phyloP scores from a whole-genome alignment of 2,888 invertebrate genomes.

The Cancer borealis region DNA sequence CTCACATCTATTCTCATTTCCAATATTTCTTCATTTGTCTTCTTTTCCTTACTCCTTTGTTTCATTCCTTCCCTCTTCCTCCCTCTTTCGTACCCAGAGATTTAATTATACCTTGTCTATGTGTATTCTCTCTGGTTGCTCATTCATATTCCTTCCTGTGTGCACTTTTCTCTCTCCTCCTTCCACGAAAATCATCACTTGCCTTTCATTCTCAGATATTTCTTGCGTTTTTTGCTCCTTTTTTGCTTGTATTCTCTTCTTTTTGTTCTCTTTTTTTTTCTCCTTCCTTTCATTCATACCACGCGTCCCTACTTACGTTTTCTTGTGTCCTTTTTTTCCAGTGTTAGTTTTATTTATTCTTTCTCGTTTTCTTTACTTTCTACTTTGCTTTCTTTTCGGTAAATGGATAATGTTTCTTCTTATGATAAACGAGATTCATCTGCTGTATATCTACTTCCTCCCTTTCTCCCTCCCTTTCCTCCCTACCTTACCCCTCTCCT shows the following conservation, averaged over 20 bases:
- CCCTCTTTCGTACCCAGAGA: neutral
- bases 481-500: neutral
- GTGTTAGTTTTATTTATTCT: neutral
- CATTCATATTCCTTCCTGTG: neutral
- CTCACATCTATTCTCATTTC: neutral
- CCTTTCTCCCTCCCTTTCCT: neutral
- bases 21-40: neutral
- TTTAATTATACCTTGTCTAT: neutral
- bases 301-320: neutral
- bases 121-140: neutral
- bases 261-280: neutral
- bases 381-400: neutral
- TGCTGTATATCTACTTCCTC: neutral
- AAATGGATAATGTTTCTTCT: too few species aligned
- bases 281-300: neutral
- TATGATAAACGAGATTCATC: neutral
- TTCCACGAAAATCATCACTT: neutral
- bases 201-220: neutral
- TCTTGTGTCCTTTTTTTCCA: neutral
- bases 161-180: neutral
- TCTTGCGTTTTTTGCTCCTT: neutral
- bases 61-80: neutral
- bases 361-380: neutral
- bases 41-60: neutral
- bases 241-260: neutral